Conservation (phyloP, 2,113 vertebrate species). For the Otis tarda region DNA sequence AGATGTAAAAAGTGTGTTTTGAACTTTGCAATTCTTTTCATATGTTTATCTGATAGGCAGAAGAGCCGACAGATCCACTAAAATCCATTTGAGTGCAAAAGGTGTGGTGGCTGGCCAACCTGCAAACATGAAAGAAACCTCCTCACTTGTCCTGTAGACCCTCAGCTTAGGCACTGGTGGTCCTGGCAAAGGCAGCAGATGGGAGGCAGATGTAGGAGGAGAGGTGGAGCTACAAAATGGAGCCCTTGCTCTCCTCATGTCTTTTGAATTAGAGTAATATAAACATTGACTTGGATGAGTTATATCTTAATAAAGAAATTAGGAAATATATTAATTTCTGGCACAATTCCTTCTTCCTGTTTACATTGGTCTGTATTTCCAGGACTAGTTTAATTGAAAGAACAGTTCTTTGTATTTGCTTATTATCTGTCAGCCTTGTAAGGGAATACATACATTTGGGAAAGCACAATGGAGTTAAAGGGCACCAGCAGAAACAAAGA, state of each 20-base stretch:
- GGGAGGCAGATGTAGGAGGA: not conserved
- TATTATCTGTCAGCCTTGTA: not conserved
- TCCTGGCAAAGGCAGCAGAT: not conserved
- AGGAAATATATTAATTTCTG: slow-evolving; percentile 16
- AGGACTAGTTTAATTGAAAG: not conserved
- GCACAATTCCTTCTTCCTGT: not conserved
- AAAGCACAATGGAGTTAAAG: not conserved
- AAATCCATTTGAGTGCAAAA: not conserved
- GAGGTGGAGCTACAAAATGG: not conserved
- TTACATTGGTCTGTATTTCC: not conserved
- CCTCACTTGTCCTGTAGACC: fast-evolving
- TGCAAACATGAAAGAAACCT: not conserved
- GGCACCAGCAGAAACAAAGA: not conserved
- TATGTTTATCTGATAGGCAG: not conserved
- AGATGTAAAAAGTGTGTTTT: not conserved
- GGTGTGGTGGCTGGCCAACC: not conserved
- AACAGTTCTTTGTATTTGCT: not conserved
- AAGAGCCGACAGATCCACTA: not conserved
- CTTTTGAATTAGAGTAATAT: not conserved
- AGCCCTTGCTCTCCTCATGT: not conserved
- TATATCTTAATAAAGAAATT: slow-evolving; percentile 8
- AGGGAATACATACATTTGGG: not conserved
- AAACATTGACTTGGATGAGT: not conserved
- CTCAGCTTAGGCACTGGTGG: not conserved
- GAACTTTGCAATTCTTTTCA: not conserved